Conservation (phyloP, 2,888 invertebrate genomes). For the Portevinia maculata region DNA sequence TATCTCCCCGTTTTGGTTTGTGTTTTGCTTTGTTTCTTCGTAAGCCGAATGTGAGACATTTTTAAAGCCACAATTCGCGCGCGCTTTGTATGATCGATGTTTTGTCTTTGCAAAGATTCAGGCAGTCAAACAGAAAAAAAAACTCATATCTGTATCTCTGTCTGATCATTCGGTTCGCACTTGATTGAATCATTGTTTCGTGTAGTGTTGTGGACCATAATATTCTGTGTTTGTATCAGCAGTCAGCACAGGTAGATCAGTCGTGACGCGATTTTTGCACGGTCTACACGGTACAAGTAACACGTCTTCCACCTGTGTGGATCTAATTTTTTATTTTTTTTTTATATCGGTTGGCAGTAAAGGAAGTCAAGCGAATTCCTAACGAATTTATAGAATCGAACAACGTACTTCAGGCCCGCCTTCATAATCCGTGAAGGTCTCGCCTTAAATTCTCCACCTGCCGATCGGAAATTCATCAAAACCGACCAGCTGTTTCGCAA, state of each 20-base stretch:
- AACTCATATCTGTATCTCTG: conserved; percentile 51
- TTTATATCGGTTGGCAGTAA: conserved; percentile 40
- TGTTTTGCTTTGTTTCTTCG: conserved; percentile 43
- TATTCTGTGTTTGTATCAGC: conserved; percentile 68
- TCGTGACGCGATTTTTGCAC: conserved; percentile 82
- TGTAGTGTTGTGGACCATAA: conserved; percentile 68
- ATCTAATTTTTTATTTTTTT: conserved; percentile 1
- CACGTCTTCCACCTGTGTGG: conserved; percentile 2
- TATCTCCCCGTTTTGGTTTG: conserved; percentile 47
- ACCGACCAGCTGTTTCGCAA: conserved; percentile 72
- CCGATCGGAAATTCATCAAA: conserved; percentile 62
- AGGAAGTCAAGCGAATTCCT: conserved; percentile 21
- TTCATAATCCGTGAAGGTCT: conserved; percentile 60
- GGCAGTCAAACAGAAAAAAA: conserved; percentile 23
- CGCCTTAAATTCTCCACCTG: conserved; percentile 63
- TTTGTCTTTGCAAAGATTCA: conserved; percentile 59
- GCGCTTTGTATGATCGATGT: conserved; percentile 68
- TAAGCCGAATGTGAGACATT: conserved; percentile 32
- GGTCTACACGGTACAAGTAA: conserved; percentile 76
- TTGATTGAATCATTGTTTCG: conserved; percentile 54
- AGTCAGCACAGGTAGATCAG: conserved; percentile 81
- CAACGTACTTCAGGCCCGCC: conserved; percentile 30
- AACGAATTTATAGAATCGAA: conserved; percentile 39
- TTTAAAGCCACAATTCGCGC: conserved; percentile 48
- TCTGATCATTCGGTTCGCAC: conserved; percentile 66